Conservation (phyloP, 1,140 invertebrate genomes). For the Cepaea nemoralis region DNA sequence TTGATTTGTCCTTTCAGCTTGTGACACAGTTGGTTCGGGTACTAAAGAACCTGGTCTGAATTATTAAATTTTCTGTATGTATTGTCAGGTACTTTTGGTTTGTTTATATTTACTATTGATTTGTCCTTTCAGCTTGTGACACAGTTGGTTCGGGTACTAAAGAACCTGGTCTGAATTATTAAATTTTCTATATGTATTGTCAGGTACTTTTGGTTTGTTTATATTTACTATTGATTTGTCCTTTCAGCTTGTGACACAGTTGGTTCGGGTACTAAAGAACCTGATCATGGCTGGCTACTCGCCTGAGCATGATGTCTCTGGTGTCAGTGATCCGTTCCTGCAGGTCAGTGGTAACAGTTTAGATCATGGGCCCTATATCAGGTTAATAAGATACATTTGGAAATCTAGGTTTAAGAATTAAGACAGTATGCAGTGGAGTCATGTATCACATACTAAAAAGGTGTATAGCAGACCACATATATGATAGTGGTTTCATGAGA, state of each 20-base stretch:
- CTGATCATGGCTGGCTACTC: constrained; percentile 98
- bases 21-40: no score
- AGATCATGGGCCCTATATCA: no score
- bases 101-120: constrained; percentile 9
- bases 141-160: constrained; percentile 96
- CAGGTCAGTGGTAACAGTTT: constrained; percentile 80
- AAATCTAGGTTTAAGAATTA: no score
- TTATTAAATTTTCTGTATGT: constrained; percentile 4
- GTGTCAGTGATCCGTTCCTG: constrained; percentile 98
- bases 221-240: constrained; percentile 23
- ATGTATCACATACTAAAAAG: no score
- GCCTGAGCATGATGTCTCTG: constrained; percentile 99
- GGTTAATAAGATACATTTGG: no score
- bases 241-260: constrained; percentile 95
- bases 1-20: no score
- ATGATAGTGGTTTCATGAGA: no score
- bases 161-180: constrained; percentile 85
- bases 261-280: constrained; percentile 98
- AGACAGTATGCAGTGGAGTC: no score
- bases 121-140: constrained; percentile 89
- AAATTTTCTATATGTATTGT: neutral
- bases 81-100: neutral
- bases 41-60: no score
- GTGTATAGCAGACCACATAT: no score
- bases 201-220: neutral